Percentiles rank a stretch among this genome's conserved stretches.
These are phyloP conservation scores for Chesias legatella DNA, from an alignment of 2,888 invertebrate species.

Conservation along the genomic window DNA sequence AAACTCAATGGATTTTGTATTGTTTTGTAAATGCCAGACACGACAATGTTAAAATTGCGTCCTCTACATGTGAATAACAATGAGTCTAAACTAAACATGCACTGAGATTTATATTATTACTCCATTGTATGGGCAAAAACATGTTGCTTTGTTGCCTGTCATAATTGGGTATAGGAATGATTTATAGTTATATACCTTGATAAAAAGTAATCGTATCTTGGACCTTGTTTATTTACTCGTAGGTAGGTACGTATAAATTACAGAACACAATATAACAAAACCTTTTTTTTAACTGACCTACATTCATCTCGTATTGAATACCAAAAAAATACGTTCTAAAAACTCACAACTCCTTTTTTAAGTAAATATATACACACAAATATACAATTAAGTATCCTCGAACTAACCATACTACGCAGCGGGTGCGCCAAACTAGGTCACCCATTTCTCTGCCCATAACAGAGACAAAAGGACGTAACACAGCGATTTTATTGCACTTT, in stretches of 20 bases:
- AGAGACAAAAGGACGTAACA: slow-evolving; percentile 51
- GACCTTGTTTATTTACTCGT: neutral
- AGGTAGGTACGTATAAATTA: no score
- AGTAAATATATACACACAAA: slow-evolving; percentile 31
- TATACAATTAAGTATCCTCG: slow-evolving; percentile 62
- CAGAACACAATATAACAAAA: no score
- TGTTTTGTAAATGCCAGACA: slow-evolving; percentile 41
- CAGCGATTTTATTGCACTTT: slow-evolving; percentile 43
- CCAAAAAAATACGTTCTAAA: slow-evolving; percentile 6
- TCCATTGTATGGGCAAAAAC: slow-evolving; percentile 27
- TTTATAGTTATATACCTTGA: slow-evolving; percentile 17
- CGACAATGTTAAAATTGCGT: slow-evolving; percentile 47
- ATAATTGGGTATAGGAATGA: slow-evolving; percentile 14
- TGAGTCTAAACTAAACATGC: slow-evolving; percentile 32
- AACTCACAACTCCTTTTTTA: slow-evolving; percentile 24
- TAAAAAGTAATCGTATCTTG: neutral
- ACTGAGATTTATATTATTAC: slow-evolving; percentile 28
- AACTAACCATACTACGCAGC: slow-evolving; percentile 44
- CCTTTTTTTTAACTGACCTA: no score
- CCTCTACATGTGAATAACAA: slow-evolving; percentile 49
- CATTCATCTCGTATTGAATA: neutral
- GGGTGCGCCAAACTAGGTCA: slow-evolving; percentile 74
- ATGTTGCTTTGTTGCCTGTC: slow-evolving; percentile 20
- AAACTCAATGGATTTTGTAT: slow-evolving; percentile 41
- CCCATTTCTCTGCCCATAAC: slow-evolving; percentile 60